These are phyloP conservation scores for Mus pahari DNA, from an alignment of 2,113 vertebrate genomes.

Conservation along the genomic window DNA sequence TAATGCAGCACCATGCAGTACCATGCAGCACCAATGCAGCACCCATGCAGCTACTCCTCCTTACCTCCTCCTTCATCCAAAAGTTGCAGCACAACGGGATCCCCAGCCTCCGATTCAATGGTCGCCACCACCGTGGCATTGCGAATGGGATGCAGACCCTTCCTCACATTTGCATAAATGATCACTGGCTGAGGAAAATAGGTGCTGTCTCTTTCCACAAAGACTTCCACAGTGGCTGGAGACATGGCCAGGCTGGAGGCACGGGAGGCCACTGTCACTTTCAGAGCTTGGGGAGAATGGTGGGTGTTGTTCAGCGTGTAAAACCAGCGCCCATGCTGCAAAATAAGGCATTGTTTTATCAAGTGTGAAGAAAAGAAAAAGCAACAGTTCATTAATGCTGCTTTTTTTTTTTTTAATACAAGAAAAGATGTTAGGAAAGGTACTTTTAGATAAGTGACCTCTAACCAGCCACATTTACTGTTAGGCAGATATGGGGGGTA, in stretches of 20 bases:
- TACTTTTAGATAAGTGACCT: neutral
- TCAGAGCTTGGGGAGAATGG: slow-evolving; percentile 72
- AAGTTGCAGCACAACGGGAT: slow-evolving; percentile 74
- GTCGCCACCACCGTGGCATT: slow-evolving; percentile 83
- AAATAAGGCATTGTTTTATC: slow-evolving; percentile 65
- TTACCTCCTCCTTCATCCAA: slow-evolving; percentile 87
- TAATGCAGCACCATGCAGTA: neutral
- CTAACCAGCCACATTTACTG: neutral
- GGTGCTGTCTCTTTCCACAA: slow-evolving; percentile 74
- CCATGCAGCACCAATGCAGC: too few relatives aligned
- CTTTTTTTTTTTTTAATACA: neutral
- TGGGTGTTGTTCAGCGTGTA: slow-evolving; percentile 81
- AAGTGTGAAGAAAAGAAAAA: neutral
- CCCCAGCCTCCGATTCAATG: slow-evolving; percentile 78
- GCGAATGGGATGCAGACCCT: slow-evolving; percentile 81
- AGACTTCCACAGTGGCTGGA: slow-evolving; percentile 77
- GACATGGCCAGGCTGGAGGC: slow-evolving; percentile 66
- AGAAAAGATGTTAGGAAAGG: neutral
- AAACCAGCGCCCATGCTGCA: slow-evolving; percentile 84
- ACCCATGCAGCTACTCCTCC: neutral
- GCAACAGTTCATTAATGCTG: neutral
- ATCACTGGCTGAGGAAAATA: slow-evolving; percentile 78
- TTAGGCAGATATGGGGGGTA: neutral
- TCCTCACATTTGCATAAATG: slow-evolving; percentile 84
- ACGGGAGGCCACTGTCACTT: slow-evolving; percentile 82